Conservation (phyloP, 2,113 vertebrate species). For the Odontesthes bonariensis region DNA sequence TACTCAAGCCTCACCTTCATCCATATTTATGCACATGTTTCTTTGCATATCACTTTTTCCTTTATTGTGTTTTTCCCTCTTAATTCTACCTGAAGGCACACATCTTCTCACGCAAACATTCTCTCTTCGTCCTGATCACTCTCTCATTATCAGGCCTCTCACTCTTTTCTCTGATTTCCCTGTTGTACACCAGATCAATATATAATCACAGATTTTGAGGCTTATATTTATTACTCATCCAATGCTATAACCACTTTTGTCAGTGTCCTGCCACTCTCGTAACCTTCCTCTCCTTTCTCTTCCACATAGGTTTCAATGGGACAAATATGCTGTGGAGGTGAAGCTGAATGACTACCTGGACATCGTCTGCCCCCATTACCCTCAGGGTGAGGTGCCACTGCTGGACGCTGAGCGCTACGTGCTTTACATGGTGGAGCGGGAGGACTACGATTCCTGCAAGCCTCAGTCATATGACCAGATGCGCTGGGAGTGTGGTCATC, state of each 20-base stretch:
- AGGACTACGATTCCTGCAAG: slow-evolving; percentile 88
- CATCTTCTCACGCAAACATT: slow-evolving; percentile 25
- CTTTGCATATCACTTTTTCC: slow-evolving; percentile 39
- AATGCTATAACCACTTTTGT: slow-evolving; percentile 42
- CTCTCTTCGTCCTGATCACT: not conserved
- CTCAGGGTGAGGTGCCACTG: slow-evolving; percentile 80
- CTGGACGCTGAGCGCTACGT: slow-evolving; percentile 89
- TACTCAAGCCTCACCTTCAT: slow-evolving; percentile 47
- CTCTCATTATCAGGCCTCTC: slow-evolving; percentile 24
- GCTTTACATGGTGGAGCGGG: slow-evolving; percentile 90
- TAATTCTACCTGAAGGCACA: slow-evolving; percentile 48
- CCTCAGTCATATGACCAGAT: slow-evolving; percentile 90
- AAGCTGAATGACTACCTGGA: slow-evolving; percentile 93
- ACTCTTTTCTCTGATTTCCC: slow-evolving; percentile 71
- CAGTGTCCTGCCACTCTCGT: slow-evolving; percentile 44
- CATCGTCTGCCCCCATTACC: slow-evolving; percentile 95
- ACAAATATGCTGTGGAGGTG: slow-evolving; percentile 87
- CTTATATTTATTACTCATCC: slow-evolving; percentile 60
- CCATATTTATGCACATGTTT: slow-evolving; percentile 70
- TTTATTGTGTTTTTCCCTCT: slow-evolving; percentile 41
- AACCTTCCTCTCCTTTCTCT: slow-evolving; percentile 20
- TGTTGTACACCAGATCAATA: slow-evolving; percentile 72
- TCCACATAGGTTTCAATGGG: slow-evolving; percentile 83
- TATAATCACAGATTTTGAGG: slow-evolving; percentile 71
- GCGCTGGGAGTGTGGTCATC: slow-evolving; percentile 93